Evolutionary conservation across 1,140 invertebrate species (phyloP).

Genomic region (Saccostrea echinata): DNA sequence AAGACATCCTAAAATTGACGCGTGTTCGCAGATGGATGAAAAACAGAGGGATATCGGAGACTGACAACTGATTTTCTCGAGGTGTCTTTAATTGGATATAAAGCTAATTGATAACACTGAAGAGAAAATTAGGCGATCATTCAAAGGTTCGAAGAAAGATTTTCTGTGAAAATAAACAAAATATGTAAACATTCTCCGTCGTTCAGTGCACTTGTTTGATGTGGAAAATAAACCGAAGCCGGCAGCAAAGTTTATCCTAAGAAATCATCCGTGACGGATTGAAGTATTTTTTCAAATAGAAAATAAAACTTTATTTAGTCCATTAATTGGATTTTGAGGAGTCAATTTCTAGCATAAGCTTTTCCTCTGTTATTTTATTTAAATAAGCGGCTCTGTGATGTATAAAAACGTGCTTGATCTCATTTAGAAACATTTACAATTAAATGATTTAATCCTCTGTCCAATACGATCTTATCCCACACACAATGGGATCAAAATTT

Average conservation of each 20-base stretch:
- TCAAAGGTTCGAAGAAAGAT: constrained; percentile 38
- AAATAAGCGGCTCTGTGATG: constrained; percentile 5
- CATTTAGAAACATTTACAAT: constrained; percentile 8
- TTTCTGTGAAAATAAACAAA: constrained; percentile 49
- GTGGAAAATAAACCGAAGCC: neutral
- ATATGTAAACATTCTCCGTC: constrained; percentile 27
- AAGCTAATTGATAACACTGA: constrained; percentile 58
- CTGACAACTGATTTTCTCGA: constrained; percentile 50
- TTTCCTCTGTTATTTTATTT: constrained; percentile 18
- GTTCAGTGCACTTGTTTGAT: constrained; percentile 34
- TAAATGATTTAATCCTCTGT: neutral
- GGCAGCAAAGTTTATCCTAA: constrained; percentile 13
- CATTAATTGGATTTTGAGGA: constrained; percentile 45
- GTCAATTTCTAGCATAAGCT: constrained; percentile 25
- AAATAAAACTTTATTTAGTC: constrained; percentile 41
- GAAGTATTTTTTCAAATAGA: constrained; percentile 38
- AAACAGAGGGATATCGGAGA: neutral
- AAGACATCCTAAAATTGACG: constrained; percentile 13
- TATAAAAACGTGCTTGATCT: neutral
- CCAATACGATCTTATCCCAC: neutral
- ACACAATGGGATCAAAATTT: neutral
- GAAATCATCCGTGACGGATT: constrained; percentile 33
- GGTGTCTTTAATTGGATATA: constrained; percentile 55
- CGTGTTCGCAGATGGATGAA: constrained; percentile 35
- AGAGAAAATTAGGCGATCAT: constrained; percentile 51